phyloP scores from a whole-genome alignment of 2,113 vertebrate species.

The Parus major region DNA sequence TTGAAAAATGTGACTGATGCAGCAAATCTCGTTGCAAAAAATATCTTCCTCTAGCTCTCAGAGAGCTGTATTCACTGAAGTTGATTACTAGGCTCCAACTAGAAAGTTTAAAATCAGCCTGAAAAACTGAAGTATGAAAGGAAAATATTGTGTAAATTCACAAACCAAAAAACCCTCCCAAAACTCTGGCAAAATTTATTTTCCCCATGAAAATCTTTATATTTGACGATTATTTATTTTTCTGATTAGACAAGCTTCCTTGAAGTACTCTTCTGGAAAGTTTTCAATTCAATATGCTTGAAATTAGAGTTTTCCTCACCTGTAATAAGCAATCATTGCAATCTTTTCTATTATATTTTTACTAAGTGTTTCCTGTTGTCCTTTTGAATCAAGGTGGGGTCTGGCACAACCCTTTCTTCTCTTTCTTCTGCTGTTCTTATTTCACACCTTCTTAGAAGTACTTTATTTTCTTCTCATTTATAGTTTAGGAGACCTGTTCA shows the following conservation, averaged over 20 bases:
- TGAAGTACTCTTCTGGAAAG: background rate
- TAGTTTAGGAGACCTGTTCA: background rate
- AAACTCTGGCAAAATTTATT: background rate
- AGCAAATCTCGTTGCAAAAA: background rate
- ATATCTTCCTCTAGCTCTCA: background rate
- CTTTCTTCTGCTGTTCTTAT: background rate
- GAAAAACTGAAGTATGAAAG: background rate
- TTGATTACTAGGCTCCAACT: background rate
- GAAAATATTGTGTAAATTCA: background rate
- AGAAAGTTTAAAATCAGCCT: background rate
- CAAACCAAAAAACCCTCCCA: background rate
- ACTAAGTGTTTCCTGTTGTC: background rate
- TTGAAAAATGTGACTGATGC: background rate
- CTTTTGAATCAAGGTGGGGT: background rate
- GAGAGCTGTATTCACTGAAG: background rate
- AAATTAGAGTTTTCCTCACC: background rate
- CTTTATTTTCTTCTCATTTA: background rate
- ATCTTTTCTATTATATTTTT: background rate
- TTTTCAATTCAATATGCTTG: background rate
- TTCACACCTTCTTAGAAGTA: background rate
- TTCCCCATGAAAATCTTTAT: background rate
- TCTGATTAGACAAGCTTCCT: background rate
- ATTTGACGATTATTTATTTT: background rate
- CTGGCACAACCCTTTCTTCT: background rate
- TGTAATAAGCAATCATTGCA: background rate